A percentile compares a stretch with the other conserved stretches of the same genome.
phyloP scores from a whole-genome alignment of 2,113 vertebrate species.

The Neolamprologus sp. region DNA sequence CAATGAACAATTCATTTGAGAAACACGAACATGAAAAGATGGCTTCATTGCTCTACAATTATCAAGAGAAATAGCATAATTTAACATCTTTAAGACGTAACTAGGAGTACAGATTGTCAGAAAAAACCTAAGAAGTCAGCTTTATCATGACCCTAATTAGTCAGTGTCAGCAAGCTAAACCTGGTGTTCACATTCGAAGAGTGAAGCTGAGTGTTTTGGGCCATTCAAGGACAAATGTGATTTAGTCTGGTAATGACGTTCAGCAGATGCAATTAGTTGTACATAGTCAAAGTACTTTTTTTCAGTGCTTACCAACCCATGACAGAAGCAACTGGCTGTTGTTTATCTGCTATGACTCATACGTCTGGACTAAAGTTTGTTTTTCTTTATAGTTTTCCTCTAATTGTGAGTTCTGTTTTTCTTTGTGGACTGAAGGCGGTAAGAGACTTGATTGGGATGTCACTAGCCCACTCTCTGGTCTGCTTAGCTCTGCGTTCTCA shows the following conservation, averaged over 20 bases:
- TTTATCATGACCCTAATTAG: neutral
- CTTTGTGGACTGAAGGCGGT: conserved; percentile 1
- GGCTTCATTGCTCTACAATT: neutral
- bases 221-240: neutral
- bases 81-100: neutral
- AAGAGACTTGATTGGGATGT: conserved; percentile 28
- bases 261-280: neutral
- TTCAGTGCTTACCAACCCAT: neutral
- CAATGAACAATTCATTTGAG: neutral
- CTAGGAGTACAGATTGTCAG: neutral
- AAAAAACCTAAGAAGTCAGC: neutral
- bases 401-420: conserved; percentile 38
- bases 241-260: neutral
- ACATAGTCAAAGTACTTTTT: neutral
- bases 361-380: neutral
- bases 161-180: neutral
- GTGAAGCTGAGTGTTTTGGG: neutral
- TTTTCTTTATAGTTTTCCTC: conserved; percentile 24
- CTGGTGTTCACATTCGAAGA: neutral
- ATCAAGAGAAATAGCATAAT: neutral
- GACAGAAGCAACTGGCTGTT: neutral
- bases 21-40: neutral
- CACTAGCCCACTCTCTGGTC: neutral
- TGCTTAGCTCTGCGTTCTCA: neutral
- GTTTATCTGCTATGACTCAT: conserved; percentile 17